Percentiles rank a stretch among this genome's conserved stretches.
Conservation (phyloP, 92 coral and sea anemone genomes). For the Actinernus sp. region DNA sequence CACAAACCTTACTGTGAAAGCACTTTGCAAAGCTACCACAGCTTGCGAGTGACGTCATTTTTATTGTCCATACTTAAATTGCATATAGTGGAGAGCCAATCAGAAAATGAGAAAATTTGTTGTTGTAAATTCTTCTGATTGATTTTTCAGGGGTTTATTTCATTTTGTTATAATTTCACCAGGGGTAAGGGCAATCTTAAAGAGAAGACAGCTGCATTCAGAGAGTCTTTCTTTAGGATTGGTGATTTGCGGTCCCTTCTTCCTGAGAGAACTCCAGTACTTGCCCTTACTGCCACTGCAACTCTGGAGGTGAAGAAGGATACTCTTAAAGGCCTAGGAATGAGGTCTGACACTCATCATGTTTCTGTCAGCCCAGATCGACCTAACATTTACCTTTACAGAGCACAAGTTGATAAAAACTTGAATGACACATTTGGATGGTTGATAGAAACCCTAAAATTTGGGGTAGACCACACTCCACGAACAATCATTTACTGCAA, state of each 20-base stretch:
- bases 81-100: too few species aligned
- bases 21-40: too few species aligned
- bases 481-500: too few species aligned
- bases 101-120: too few species aligned
- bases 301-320: background rate
- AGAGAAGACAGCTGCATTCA: conserved; percentile 11
- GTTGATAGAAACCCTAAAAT: conserved; percentile 18
- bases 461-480: background rate
- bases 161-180: too few species aligned
- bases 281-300: conserved; percentile 35
- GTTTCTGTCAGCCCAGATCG: conserved; percentile 39
- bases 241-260: conserved; percentile 47
- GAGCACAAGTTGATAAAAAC: conserved; percentile 7
- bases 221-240: conserved; percentile 35
- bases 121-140: too few species aligned
- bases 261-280: conserved; percentile 35
- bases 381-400: conserved; percentile 29
- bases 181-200: conserved; percentile 12
- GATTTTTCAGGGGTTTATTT: too few species aligned
- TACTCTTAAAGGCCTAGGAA: conserved; percentile 1
- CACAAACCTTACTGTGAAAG: too few species aligned
- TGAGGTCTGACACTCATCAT: conserved; percentile 4
- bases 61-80: too few species aligned
- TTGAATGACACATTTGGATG: conserved; percentile 28
- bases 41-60: too few species aligned